Base-by-base conservation (phyloP, 2,113 vertebrate genomes). In the Guaruba guarouba region DNA sequence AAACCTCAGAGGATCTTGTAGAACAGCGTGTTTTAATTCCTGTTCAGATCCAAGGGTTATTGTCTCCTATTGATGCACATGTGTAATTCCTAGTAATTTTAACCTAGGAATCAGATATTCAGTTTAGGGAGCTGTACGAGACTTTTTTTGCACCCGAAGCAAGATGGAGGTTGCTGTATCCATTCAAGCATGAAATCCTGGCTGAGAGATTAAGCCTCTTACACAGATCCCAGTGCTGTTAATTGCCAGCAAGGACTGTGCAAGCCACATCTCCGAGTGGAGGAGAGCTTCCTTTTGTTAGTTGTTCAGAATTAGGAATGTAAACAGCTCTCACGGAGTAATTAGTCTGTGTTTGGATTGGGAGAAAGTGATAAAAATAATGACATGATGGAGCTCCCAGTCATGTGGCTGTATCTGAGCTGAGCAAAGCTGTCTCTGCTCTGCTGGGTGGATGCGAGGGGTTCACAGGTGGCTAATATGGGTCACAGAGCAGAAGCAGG, bases 141-240 rank as follows among this genome's bases (percentile, higher is more conserved):
- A 66, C 51, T 7, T 96, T 96, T 94, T 93, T 93, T 19, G 4
- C 44, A 91, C 70, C 29, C 48, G 5, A 80, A 93, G 93, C 84
- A 91, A 95, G 90, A 95, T 90, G 90, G 88, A 93, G 78, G 69
- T 78, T 92, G 80, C 73, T 0, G 3, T 37, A 70, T 88, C 75
- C 82, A 62, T 39, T 90, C 55, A 74, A 91, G 93, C 88, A 52
- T 90, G 79, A 95, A 96, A 96, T 95, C 79, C 93, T 93, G 92
- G 82, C 88, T 93, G 80, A 81, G 88, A 90, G 90, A 94, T 93
- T 94, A 95, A 94, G 92, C 92, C 82, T 93, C 90, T 95, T 96
- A 94, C 88, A 83, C 48, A 93, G 95, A 92, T 92, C 86, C 39
- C 82, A 68, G 66, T 29, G 85, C 61, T 0, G 15, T 88, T 90